Evolutionary conservation across 1,140 invertebrate species (phyloP).

Genomic region (Steinernema feltiae): DNA sequence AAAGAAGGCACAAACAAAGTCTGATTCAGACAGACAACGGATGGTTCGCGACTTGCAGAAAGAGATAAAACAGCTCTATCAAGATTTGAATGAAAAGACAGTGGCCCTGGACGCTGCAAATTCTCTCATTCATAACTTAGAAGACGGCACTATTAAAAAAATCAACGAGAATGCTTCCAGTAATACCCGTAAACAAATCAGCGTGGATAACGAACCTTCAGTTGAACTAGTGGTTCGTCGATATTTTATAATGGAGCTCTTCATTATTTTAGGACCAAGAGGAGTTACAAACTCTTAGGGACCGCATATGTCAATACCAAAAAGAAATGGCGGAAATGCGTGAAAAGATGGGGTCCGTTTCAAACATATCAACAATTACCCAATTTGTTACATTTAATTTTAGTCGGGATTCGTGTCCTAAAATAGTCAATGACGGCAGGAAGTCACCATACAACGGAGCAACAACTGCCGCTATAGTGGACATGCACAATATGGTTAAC

Average conservation of each 20-base stretch:
- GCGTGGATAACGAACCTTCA: neutral
- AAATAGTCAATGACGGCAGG: constrained; percentile 1
- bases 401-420: neutral
- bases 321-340: constrained; percentile 11
- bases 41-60: constrained; percentile 33
- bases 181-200: neutral
- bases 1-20: constrained; percentile 26
- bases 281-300: constrained; percentile 21
- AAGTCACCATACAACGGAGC: neutral
- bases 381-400: too few relatives aligned
- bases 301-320: neutral
- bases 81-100: constrained; percentile 36
- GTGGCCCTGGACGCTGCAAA: constrained; percentile 20
- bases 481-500: constrained; percentile 15
- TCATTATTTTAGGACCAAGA: constrained; percentile 12
- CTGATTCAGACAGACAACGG: constrained; percentile 31
- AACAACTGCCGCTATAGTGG: neutral
- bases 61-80: constrained; percentile 36
- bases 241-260: neutral
- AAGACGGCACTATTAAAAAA: neutral
- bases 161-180: neutral
- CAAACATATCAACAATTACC: too few relatives aligned
- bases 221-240: constrained; percentile 15
- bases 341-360: neutral
- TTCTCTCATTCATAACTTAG: neutral